Evolutionary conservation across 2,797 vertebrate species (phyloP), one percentile per base, ranked within the genome.

Genomic region (Sebastes trivittatus): DNA sequence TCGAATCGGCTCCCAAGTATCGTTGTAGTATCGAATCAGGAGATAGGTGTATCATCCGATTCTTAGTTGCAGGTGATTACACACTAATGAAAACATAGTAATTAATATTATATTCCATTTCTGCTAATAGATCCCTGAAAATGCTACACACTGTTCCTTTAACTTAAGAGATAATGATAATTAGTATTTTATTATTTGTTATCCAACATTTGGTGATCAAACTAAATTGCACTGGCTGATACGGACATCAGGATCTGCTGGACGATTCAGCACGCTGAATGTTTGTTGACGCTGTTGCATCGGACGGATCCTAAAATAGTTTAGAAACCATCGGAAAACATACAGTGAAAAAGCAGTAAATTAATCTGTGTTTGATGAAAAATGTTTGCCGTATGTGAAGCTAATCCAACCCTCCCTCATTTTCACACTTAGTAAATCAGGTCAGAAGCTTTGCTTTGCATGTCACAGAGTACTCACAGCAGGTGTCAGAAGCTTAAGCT

Each of bases 401-500:
- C 71, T 64, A 61, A 84, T 87, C 74, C 86, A 87, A 72, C 66
- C 78, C 79, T 83, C 85, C 75, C 72, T 92, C 70, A 76, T 85
- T 88, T 92, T 89, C 87, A 89, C 85, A 85, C 80, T 84, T 79
- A 36, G 52, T 72, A 87, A 90, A 92, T 92, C 84, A 90, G 85
- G 91, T 88, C 83, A 86, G 84, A 85, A 66, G 80, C 87, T 90
- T 90, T 76, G 86, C 84, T 88, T 87, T 88, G 87, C 88, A 80
- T 89, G 91, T 91, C 86, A 83, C 66, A 76, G 73, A 83, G 87
- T 77, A 75, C 72, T 91, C 88, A 80, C 92, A 88, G 92, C 90
- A 93, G 87, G 93, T 92, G 90, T 88, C 83, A 76, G 65, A 78
- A 84, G 72, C 85, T 92, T 89, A 84, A 89, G 87, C 87, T 89